Conservation (phyloP, 1,140 invertebrate genomes). For the Atta colombica region DNA sequence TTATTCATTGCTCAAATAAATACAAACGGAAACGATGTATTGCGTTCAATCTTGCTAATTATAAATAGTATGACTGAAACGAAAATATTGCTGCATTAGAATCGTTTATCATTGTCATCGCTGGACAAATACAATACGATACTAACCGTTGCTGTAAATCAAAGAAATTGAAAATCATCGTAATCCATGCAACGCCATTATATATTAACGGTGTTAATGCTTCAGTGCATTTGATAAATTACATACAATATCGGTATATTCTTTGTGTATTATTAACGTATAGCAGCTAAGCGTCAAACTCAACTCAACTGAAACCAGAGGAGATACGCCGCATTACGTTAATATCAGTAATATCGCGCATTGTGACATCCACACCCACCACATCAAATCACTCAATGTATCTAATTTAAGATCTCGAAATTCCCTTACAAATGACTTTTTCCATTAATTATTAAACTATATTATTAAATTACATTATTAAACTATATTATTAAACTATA, state of each 20-base stretch:
- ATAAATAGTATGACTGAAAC: slow-evolving; percentile 1
- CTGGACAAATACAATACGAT: not conserved
- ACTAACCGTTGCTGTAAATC: slow-evolving; percentile 20
- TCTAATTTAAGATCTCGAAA: not conserved
- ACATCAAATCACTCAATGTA: not conserved
- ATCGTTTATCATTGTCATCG: slow-evolving; percentile 24
- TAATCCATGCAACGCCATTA: slow-evolving; percentile 12
- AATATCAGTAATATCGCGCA: not conserved
- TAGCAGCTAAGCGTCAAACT: not conserved
- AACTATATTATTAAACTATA: not conserved
- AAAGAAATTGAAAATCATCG: slow-evolving; percentile 36
- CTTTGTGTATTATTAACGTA: slow-evolving; percentile 16
- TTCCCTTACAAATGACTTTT: not conserved
- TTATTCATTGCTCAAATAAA: not conserved
- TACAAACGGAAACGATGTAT: not conserved
- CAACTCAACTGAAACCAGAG: not conserved
- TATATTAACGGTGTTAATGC: slow-evolving; percentile 1
- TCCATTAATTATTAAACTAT: not conserved
- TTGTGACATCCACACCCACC: not conserved
- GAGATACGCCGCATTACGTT: not conserved
- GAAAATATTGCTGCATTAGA: slow-evolving; percentile 20
- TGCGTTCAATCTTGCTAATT: not conserved
- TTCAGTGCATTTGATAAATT: slow-evolving; percentile 24
- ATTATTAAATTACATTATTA: not conserved
- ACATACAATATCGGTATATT: slow-evolving; percentile 5